These are phyloP conservation scores for Drosophila varians DNA, from an alignment of 1,140 invertebrate genomes.

Conservation along the genomic window DNA sequence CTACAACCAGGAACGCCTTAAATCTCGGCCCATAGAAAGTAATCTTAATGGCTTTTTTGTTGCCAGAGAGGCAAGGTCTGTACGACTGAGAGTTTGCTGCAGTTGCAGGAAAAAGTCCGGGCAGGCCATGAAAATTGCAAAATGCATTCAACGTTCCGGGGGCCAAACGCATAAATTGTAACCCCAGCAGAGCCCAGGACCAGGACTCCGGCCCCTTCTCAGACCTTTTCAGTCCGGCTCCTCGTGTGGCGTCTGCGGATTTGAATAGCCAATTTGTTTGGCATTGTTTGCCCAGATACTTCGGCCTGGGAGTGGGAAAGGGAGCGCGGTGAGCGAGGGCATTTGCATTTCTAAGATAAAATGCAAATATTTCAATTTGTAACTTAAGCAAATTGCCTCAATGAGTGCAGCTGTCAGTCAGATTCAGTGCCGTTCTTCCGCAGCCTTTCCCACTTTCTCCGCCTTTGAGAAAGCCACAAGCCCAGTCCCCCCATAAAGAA, in stretches of 20 bases:
- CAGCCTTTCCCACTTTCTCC: not conserved
- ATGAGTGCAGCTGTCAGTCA: conserved; percentile 82
- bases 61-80: conserved; percentile 22
- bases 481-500: conserved; percentile 42
- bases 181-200: conserved; percentile 28
- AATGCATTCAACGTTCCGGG: conserved; percentile 71
- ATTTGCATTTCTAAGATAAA: conserved; percentile 83
- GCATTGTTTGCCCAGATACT: conserved; percentile 76
- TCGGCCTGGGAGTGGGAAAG: not conserved
- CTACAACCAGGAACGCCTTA: conserved; percentile 11
- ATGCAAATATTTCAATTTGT: conserved; percentile 83
- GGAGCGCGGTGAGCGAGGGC: conserved; percentile 31
- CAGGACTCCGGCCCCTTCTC: conserved; percentile 2
- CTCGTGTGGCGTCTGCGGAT: conserved; percentile 69
- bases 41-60: conserved; percentile 80
- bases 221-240: not conserved
- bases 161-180: conserved; percentile 75
- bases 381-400: conserved; percentile 83
- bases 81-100: conserved; percentile 28
- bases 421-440: conserved; percentile 15
- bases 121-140: conserved; percentile 77
- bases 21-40: conserved; percentile 73
- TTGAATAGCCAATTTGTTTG: conserved; percentile 82
- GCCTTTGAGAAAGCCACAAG: conserved; percentile 10
- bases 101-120: conserved; percentile 40